Conservation (phyloP, 2,888 invertebrate species). For the Melinaea marsaeus region DNA sequence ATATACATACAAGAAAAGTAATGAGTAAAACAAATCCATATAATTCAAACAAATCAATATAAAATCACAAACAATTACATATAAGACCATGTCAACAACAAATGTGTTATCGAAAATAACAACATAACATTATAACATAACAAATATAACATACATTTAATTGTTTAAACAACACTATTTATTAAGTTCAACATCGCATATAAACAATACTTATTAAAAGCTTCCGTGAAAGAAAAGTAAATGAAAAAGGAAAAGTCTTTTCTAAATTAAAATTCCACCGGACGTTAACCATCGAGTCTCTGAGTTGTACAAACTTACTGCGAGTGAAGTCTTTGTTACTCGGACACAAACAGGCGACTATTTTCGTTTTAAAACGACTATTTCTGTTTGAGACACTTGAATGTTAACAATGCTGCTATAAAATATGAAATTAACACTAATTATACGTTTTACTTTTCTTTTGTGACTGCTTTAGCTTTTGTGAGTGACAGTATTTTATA, state of each 20-base stretch:
- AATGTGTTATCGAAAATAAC: too few relatives aligned
- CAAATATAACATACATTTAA: too few relatives aligned
- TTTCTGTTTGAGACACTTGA: slow-evolving; percentile 13
- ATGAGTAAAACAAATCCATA: too few relatives aligned
- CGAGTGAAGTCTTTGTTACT: slow-evolving; percentile 29
- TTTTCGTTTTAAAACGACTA: slow-evolving; percentile 22
- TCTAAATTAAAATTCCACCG: slow-evolving; percentile 24
- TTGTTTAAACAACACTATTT: too few relatives aligned
- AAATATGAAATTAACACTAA: neutral
- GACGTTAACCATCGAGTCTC: slow-evolving; percentile 21
- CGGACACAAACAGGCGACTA: slow-evolving; percentile 23
- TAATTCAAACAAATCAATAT: too few relatives aligned
- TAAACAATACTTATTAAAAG: neutral
- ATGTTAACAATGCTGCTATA: slow-evolving; percentile 2
- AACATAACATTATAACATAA: too few relatives aligned
- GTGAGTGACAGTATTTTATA: too few relatives aligned
- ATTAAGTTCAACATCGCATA: neutral
- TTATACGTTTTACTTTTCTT: neutral
- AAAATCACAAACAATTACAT: too few relatives aligned
- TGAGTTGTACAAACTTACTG: slow-evolving; percentile 21
- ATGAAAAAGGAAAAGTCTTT: neutral
- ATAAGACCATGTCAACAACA: too few relatives aligned
- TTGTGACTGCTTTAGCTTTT: neutral
- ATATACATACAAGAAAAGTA: too few relatives aligned
- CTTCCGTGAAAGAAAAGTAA: neutral